A percentile compares a stretch with the other conserved stretches of the same genome.
These are phyloP conservation scores for Cydia pomonella DNA, from an alignment of 1,140 invertebrate genomes.

Conservation along the genomic window DNA sequence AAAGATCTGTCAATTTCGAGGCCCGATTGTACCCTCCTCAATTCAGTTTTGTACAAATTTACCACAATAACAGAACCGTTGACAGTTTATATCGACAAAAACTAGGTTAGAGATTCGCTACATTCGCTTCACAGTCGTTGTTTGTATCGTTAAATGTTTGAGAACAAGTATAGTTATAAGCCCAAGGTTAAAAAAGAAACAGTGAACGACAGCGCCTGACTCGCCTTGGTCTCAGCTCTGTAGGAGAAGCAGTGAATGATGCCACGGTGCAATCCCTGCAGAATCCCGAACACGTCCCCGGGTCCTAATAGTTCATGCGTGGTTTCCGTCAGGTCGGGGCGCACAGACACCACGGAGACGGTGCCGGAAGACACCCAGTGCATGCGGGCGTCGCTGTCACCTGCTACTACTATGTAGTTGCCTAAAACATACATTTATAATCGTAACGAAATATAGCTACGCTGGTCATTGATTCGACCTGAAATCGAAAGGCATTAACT, in stretches of 20 bases:
- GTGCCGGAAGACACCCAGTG: conserved; percentile 72
- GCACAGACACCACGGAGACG: conserved; percentile 70
- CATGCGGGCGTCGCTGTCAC: conserved; percentile 74
- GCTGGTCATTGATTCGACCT: too few species aligned
- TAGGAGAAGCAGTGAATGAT: conserved; percentile 73
- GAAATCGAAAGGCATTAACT: too few species aligned
- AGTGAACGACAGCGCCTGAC: too few species aligned
- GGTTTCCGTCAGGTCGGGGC: conserved; percentile 69
- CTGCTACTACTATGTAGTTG: conserved; percentile 77
- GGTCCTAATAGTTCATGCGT: conserved; percentile 65
- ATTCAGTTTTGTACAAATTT: conserved; percentile 1
- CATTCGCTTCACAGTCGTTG: background rate
- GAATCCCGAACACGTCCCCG: conserved; percentile 72
- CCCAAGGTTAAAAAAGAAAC: background rate
- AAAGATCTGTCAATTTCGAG: conserved; percentile 3
- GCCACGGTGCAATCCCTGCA: conserved; percentile 69
- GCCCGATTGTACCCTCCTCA: background rate
- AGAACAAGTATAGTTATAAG: too few species aligned
- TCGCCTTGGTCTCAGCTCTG: conserved; percentile 54
- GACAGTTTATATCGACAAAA: background rate
- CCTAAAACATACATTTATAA: conserved; percentile 47
- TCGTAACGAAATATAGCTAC: too few species aligned
- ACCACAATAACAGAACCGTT: background rate
- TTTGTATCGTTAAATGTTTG: background rate
- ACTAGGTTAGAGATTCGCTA: background rate